phyloP scores from a whole-genome alignment of 2,797 vertebrate species.

The Pygocentrus nattereri region DNA sequence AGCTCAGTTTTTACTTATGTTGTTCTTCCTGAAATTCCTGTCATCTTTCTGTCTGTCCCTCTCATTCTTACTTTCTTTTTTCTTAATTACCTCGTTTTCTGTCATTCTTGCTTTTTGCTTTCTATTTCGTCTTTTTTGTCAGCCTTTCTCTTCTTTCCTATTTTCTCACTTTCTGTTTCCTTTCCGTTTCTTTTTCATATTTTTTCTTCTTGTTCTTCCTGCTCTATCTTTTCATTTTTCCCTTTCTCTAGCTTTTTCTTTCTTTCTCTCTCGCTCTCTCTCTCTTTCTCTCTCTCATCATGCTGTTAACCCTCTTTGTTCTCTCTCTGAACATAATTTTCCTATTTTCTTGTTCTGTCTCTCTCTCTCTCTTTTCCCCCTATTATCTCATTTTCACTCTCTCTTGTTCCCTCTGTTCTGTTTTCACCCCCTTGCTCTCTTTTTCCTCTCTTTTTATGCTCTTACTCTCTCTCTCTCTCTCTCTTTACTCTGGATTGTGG shows the following conservation, averaged over 20 bases:
- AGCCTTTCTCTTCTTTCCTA: background rate
- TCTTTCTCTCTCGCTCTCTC: background rate
- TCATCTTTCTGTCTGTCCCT: too few relatives aligned
- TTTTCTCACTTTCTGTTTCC: background rate
- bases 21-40: too few relatives aligned
- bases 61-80: too few relatives aligned
- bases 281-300: background rate
- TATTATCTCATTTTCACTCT: background rate
- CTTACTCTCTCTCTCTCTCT: background rate
- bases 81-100: background rate
- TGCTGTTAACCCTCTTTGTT: background rate
- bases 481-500: constrained; percentile 8
- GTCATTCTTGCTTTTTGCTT: background rate
- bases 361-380: background rate
- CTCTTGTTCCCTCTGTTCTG: background rate
- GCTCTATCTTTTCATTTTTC: background rate
- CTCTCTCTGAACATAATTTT: background rate
- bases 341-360: too few relatives aligned
- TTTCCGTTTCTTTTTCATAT: background rate
- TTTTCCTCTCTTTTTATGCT: background rate
- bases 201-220: background rate
- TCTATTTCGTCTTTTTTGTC: background rate
- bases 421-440: background rate
- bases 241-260: background rate
- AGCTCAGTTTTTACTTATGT: too few relatives aligned